Conservation (phyloP, 2,888 invertebrate genomes). For the Biston betularia region DNA sequence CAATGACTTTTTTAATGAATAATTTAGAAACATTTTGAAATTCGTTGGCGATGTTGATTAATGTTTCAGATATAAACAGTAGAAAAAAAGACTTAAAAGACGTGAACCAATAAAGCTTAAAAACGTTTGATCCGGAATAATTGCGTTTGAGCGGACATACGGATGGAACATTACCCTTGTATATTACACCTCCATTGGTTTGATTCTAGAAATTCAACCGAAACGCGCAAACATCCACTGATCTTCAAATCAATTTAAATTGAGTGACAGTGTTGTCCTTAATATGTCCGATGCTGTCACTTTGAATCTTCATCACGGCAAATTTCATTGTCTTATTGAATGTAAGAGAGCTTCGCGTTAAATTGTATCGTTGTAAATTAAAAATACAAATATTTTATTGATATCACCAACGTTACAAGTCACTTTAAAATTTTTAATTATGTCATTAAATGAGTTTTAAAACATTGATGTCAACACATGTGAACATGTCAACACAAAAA, state of each 20-base stretch:
- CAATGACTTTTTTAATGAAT: too few relatives aligned
- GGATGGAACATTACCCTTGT: slow-evolving; percentile 42
- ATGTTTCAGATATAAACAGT: slow-evolving; percentile 3
- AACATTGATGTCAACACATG: too few relatives aligned
- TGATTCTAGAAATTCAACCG: slow-evolving; percentile 39
- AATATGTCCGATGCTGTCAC: slow-evolving; percentile 34
- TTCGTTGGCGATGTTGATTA: slow-evolving; percentile 17
- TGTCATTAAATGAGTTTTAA: too few relatives aligned
- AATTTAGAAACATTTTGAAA: neutral
- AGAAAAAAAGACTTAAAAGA: slow-evolving; percentile 3
- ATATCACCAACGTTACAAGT: too few relatives aligned
- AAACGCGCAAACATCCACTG: slow-evolving; percentile 5
- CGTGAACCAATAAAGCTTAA: slow-evolving; percentile 40
- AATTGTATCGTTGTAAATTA: too few relatives aligned
- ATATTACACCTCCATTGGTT: slow-evolving; percentile 46
- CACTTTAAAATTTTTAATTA: too few relatives aligned
- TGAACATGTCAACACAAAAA: too few relatives aligned
- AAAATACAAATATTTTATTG: too few relatives aligned
- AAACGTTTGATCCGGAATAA: slow-evolving; percentile 49
- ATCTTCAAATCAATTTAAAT: neutral
- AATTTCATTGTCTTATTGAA: slow-evolving; percentile 45
- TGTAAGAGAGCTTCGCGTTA: slow-evolving; percentile 36
- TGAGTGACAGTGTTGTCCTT: slow-evolving; percentile 21
- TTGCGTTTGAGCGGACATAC: slow-evolving; percentile 45
- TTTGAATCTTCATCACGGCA: slow-evolving; percentile 34